These are phyloP conservation scores for Pollenia amentaria DNA, from an alignment of 2,888 invertebrate genomes.

Conservation along the genomic window DNA sequence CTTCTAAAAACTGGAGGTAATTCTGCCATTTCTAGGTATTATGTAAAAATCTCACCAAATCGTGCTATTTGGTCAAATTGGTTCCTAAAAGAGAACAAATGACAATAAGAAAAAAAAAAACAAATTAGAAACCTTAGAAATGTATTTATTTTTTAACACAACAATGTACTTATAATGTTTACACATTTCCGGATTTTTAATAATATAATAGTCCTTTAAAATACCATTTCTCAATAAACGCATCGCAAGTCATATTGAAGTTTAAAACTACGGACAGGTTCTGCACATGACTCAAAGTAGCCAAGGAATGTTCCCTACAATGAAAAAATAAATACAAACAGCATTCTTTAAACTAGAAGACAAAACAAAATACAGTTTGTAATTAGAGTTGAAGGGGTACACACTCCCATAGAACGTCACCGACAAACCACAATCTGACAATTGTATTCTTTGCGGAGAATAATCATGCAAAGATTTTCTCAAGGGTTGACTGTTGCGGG, in stretches of 20 bases:
- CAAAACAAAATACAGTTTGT: too few relatives aligned
- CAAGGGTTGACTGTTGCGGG: slow-evolving; percentile 80
- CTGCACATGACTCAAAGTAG: slow-evolving; percentile 96
- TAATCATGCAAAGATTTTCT: slow-evolving; percentile 88
- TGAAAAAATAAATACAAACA: not conserved
- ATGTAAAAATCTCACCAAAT: slow-evolving; percentile 92
- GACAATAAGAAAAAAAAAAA: not conserved
- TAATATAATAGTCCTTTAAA: not conserved
- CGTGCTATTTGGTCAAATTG: slow-evolving; percentile 93
- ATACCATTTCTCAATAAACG: slow-evolving; percentile 84
- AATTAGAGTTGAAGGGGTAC: too few relatives aligned
- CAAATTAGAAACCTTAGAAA: not conserved
- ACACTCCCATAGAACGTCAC: too few relatives aligned
- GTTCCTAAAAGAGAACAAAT: slow-evolving; percentile 78
- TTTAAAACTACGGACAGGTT: slow-evolving; percentile 93
- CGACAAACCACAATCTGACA: slow-evolving; percentile 94
- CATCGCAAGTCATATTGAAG: slow-evolving; percentile 86
- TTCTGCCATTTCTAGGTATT: slow-evolving; percentile 90
- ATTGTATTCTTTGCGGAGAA: slow-evolving; percentile 87
- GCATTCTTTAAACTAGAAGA: not conserved
- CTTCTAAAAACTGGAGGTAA: slow-evolving; percentile 88
- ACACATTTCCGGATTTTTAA: too few relatives aligned
- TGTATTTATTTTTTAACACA: not conserved
- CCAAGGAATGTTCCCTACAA: slow-evolving; percentile 91
- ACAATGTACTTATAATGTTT: too few relatives aligned